phyloP scores from a whole-genome alignment of 2,888 invertebrate species.

The Drosophila borborema region DNA sequence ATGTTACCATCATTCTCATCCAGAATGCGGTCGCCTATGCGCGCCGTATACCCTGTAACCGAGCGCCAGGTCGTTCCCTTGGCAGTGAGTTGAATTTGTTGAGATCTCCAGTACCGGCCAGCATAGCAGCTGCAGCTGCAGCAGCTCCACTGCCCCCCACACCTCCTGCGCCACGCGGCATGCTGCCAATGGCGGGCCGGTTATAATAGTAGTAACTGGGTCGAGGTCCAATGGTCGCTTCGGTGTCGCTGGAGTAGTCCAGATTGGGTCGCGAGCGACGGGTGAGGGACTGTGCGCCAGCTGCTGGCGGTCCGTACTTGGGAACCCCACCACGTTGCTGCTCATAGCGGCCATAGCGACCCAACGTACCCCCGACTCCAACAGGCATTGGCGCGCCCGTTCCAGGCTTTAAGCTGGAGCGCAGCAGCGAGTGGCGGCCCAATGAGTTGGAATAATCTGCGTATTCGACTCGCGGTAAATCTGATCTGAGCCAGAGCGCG shows the following conservation, averaged over 20 bases:
- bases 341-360: slow-evolving; percentile 89
- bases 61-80: slow-evolving; percentile 88
- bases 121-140: slow-evolving; percentile 74
- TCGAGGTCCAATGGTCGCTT: slow-evolving; percentile 93
- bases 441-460: slow-evolving; percentile 92
- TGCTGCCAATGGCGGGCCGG: slow-evolving; percentile 84
- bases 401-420: slow-evolving; percentile 91
- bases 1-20: slow-evolving; percentile 93
- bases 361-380: slow-evolving; percentile 86
- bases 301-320: slow-evolving; percentile 86
- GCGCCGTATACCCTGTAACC: slow-evolving; percentile 86
- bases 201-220: slow-evolving; percentile 92
- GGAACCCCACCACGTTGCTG: slow-evolving; percentile 82
- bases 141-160: slow-evolving; percentile 59
- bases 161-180: slow-evolving; percentile 82
- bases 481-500: slow-evolving; percentile 96
- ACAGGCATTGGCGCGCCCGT: slow-evolving; percentile 77
- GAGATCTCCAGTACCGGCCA: slow-evolving; percentile 84
- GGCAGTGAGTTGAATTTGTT: slow-evolving; percentile 91
- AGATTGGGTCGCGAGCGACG: slow-evolving; percentile 91
- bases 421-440: slow-evolving; percentile 91
- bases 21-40: slow-evolving; percentile 87
- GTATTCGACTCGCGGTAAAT: slow-evolving; percentile 94
- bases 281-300: slow-evolving; percentile 86
- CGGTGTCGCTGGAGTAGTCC: slow-evolving; percentile 98